Base-by-base conservation (phyloP, 2,888 invertebrate species). In the Leucania comma region DNA sequence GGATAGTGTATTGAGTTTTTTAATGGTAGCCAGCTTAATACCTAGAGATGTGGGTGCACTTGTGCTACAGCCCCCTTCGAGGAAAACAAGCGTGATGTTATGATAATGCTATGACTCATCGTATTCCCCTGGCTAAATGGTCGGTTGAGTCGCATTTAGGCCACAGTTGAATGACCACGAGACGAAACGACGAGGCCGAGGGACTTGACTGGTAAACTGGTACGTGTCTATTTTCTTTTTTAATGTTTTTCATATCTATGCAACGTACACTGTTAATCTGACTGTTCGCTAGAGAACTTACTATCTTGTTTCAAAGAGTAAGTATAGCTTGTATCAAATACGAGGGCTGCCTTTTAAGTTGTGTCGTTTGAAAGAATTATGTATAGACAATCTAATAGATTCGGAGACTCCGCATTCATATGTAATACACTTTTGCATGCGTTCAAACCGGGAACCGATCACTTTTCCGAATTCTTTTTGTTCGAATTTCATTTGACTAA, bases 121-220 rank as follows among this genome's bases (percentile, higher is more conserved):
- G 54, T 48, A 71, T 59, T 73, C 59, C 68, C 68, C 57, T 56
- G 48, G 38, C 50, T 46, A 38, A 63, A 51, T 56, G 32, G 38
- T 68, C 50, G 54, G 50, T 14, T 42, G 53, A 48, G 24, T 58
- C 50, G 29, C 64, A 68, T 56, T 60, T 73, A 56, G 65, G 73
- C n/a, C 72, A 75, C 48, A 46, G 82, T 66, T 83, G 51, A 83
- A 78, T 58, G 81, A 72, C 74, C 78, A 64, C 51, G 32, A 22
- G 20, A 54, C 50, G 51, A 42, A 29, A 65, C 24, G n/a, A 50
- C 24, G 20, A 38, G 48, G 48, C 50, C 29, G n/a, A 46, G 48
- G 53, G 53, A 50, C 17, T 17, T 29, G 26, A 29, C 17, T 66
- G 10, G 46, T 35, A 2, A 22, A 73, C 35, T 54, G 14, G 46